phyloP scores from a whole-genome alignment of 1,140 invertebrate genomes.

The Steinernema feltiae region DNA sequence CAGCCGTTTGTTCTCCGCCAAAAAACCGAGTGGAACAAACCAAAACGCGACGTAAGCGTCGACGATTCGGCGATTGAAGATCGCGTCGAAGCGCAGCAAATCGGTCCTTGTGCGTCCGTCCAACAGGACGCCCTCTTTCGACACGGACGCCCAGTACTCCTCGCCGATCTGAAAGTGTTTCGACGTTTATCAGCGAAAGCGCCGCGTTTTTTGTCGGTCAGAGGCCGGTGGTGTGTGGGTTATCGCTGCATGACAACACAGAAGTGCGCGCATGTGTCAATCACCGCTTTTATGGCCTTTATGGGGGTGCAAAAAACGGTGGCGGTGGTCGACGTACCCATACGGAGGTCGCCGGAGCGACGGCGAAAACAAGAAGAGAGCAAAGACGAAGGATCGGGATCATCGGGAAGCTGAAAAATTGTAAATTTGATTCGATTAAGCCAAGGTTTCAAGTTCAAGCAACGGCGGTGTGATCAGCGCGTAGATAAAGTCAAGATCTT shows the following conservation, averaged over 20 bases:
- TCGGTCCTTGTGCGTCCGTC: not conserved
- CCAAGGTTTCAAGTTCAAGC: too few relatives aligned
- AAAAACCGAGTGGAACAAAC: not conserved
- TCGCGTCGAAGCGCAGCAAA: not conserved
- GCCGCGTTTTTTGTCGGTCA: not conserved
- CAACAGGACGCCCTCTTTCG: not conserved
- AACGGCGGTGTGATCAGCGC: too few relatives aligned
- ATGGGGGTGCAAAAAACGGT: not conserved
- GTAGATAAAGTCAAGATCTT: too few relatives aligned
- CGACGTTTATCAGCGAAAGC: not conserved
- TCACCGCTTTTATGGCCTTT: not conserved
- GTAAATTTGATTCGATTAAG: not conserved
- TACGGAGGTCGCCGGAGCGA: not conserved
- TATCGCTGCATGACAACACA: not conserved
- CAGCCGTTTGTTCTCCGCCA: not conserved
- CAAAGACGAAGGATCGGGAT: not conserved
- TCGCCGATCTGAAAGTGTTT: not conserved
- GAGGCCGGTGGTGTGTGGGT: not conserved
- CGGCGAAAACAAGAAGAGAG: not conserved
- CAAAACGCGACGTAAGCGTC: conserved; percentile 4
- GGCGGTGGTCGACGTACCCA: conserved; percentile 10
- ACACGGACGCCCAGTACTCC: conserved; percentile 1
- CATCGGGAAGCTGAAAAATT: not conserved
- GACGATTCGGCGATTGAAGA: not conserved
- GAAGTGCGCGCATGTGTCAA: not conserved